Evolutionary conservation across 2,888 invertebrate genomes (phyloP).

Genomic region (Tenthredo scrophulariae): DNA sequence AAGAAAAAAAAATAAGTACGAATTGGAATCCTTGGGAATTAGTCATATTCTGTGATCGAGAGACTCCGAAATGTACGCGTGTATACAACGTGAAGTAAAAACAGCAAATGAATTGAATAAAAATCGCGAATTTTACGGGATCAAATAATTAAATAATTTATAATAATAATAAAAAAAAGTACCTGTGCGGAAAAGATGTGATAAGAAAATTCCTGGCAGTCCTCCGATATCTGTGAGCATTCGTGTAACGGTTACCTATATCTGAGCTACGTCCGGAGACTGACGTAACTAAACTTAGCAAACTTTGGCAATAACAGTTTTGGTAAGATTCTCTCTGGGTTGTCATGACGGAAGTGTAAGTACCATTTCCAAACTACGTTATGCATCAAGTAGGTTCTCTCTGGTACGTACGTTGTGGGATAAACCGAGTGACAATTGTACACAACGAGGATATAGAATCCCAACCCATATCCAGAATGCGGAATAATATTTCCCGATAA

Average conservation of each 20-base stretch:
- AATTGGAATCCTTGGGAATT: background rate
- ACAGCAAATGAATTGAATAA: background rate
- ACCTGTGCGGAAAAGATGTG: background rate
- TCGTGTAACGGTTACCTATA: background rate
- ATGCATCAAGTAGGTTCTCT: background rate
- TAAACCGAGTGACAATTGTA: background rate
- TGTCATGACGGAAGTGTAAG: slow-evolving; percentile 32
- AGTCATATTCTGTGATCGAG: background rate
- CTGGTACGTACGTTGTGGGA: background rate
- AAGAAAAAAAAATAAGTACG: background rate
- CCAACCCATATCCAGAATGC: background rate
- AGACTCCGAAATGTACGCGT: background rate
- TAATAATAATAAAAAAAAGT: background rate
- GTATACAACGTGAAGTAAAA: background rate
- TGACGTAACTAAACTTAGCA: slow-evolving; percentile 37
- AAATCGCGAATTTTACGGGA: background rate
- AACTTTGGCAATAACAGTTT: slow-evolving; percentile 47
- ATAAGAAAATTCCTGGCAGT: background rate
- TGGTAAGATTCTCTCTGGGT: slow-evolving; percentile 23
- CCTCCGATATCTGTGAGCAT: background rate
- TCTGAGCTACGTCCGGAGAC: slow-evolving; percentile 5
- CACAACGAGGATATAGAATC: background rate
- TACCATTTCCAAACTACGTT: slow-evolving; percentile 9
- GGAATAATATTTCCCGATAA: background rate
- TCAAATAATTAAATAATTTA: background rate